phyloP scores from a whole-genome alignment of 1,140 invertebrate species.

The Zaprionus camerounensis region DNA sequence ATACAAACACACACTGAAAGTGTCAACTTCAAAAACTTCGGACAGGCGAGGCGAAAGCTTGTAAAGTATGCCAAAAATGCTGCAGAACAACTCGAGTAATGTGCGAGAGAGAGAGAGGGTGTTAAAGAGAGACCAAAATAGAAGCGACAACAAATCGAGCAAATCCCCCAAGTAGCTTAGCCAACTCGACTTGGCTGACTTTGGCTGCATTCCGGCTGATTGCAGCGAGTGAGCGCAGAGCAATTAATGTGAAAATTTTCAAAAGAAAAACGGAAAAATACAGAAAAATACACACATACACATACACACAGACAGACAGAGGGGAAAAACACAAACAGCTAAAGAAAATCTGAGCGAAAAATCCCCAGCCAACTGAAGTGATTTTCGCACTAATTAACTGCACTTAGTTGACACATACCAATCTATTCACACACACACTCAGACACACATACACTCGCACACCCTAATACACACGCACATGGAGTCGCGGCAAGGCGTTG shows the following conservation, averaged over 20 bases:
- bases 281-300: slow-evolving; percentile 15
- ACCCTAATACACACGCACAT: neutral
- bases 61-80: slow-evolving; percentile 4
- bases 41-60: neutral
- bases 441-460: slow-evolving; percentile 9
- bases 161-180: slow-evolving; percentile 78
- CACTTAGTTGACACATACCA: slow-evolving; percentile 82
- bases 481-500: slow-evolving; percentile 37
- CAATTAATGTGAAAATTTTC: slow-evolving; percentile 80
- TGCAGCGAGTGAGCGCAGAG: slow-evolving; percentile 52
- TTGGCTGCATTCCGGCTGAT: slow-evolving; percentile 56
- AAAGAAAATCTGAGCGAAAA: slow-evolving; percentile 64
- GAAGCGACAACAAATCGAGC: slow-evolving; percentile 63
- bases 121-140: slow-evolving; percentile 18
- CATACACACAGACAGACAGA: neutral
- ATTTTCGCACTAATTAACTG: slow-evolving; percentile 83
- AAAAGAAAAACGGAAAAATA: slow-evolving; percentile 59
- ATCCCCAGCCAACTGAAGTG: slow-evolving; percentile 79
- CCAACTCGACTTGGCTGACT: slow-evolving; percentile 16
- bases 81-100: neutral
- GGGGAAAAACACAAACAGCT: slow-evolving; percentile 55
- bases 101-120: neutral
- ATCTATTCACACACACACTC: slow-evolving; percentile 69
- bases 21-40: neutral
- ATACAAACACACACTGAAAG: neutral